Conservation (phyloP, 2,888 invertebrate genomes). For the Psococerastis gibbosa region DNA sequence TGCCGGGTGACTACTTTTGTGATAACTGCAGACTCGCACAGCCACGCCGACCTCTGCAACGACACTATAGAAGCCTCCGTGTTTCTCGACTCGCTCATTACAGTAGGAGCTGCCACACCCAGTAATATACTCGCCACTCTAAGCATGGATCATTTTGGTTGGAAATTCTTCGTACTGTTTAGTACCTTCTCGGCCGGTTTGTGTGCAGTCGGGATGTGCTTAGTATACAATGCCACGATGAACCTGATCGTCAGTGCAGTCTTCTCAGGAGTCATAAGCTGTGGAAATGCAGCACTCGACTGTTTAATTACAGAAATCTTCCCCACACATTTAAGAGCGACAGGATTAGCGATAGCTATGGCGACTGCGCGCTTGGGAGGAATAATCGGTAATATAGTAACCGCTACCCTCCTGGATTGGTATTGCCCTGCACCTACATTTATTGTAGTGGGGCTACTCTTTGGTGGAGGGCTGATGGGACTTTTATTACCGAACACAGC, state of each 20-base stretch:
- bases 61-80: slow-evolving; percentile 58
- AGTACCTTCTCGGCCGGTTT: slow-evolving; percentile 71
- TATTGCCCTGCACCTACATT: slow-evolving; percentile 87
- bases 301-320: slow-evolving; percentile 87
- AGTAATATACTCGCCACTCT: slow-evolving; percentile 65
- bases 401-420: slow-evolving; percentile 67
- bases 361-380: slow-evolving; percentile 78
- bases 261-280: slow-evolving; percentile 74
- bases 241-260: slow-evolving; percentile 67
- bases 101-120: slow-evolving; percentile 67
- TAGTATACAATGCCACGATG: slow-evolving; percentile 63
- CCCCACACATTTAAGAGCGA: slow-evolving; percentile 77
- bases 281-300: slow-evolving; percentile 77
- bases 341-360: slow-evolving; percentile 79
- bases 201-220: slow-evolving; percentile 69
- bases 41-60: slow-evolving; percentile 36
- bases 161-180: slow-evolving; percentile 70
- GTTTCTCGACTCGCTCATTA: slow-evolving; percentile 71
- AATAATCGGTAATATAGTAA: slow-evolving; percentile 72
- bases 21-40: slow-evolving; percentile 43
- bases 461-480: slow-evolving; percentile 73
- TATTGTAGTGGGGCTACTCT: slow-evolving; percentile 67
- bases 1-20: slow-evolving; percentile 50
- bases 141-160: slow-evolving; percentile 69
- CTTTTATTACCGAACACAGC: slow-evolving; percentile 81